Percentiles rank a stretch among this genome's conserved stretches.
Evolutionary conservation across 2,888 invertebrate genomes (phyloP).

Genomic region (Nipponacmea schrenckii): DNA sequence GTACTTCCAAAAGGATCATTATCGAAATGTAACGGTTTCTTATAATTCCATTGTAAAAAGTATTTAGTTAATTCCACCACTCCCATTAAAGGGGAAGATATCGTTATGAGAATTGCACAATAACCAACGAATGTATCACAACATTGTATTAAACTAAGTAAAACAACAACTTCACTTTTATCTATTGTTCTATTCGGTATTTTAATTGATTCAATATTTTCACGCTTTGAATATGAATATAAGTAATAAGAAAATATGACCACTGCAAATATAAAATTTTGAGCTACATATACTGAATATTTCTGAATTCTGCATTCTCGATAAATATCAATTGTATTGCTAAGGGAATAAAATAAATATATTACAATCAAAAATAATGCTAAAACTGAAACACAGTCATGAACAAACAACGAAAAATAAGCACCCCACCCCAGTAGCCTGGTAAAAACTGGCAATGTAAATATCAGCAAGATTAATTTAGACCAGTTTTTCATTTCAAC

Average conservation of each 20-base stretch:
- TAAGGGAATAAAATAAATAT: conserved; percentile 67
- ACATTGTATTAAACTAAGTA: conserved; percentile 67
- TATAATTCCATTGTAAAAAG: conserved; percentile 66
- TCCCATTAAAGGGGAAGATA: conserved; percentile 69
- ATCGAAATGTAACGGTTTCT: conserved; percentile 60
- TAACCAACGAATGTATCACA: conserved; percentile 71
- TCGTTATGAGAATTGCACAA: conserved; percentile 70
- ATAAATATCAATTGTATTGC: conserved; percentile 62
- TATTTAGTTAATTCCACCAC: conserved; percentile 68
- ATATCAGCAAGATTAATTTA: conserved; percentile 66
- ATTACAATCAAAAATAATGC: conserved; percentile 66
- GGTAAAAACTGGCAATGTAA: conserved; percentile 70
- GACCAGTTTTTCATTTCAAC: conserved; percentile 66
- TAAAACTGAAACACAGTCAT: conserved; percentile 69
- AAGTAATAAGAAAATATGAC: conserved; percentile 68
- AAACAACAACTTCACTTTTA: conserved; percentile 66
- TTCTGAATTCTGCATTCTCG: conserved; percentile 50
- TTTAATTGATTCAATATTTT: no score
- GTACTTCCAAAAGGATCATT: conserved; percentile 69
- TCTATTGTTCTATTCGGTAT: conserved; percentile 51
- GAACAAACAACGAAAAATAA: conserved; percentile 63
- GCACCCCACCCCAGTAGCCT: conserved; percentile 68
- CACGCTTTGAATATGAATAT: conserved; percentile 59
- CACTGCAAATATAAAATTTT: conserved; percentile 71
- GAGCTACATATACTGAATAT: conserved; percentile 57